Conservation (phyloP, 1,140 invertebrate genomes). For the Drosophila saltans region DNA sequence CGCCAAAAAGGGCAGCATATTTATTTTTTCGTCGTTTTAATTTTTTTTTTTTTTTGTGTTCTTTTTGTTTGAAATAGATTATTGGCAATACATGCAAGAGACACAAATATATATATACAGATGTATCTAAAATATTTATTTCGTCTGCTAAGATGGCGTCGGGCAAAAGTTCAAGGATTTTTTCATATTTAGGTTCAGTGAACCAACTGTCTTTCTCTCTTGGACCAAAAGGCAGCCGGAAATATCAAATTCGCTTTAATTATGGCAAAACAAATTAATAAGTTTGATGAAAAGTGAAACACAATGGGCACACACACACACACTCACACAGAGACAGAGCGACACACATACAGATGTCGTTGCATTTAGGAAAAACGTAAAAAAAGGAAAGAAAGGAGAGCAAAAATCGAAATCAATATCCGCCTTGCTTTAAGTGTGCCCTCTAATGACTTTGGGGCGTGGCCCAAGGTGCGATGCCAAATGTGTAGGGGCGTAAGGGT, state of each 20-base stretch:
- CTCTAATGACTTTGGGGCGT: slow-evolving; percentile 68
- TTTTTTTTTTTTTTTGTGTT: slow-evolving; percentile 31
- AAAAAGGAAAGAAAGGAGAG: background rate
- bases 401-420: slow-evolving; percentile 67
- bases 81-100: slow-evolving; percentile 67
- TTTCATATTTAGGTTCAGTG: slow-evolving; percentile 58
- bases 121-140: slow-evolving; percentile 66
- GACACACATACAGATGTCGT: slow-evolving; percentile 1
- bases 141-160: slow-evolving; percentile 56
- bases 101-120: slow-evolving; percentile 48
- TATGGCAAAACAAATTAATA: slow-evolving; percentile 76
- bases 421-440: slow-evolving; percentile 68
- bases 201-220: slow-evolving; percentile 52
- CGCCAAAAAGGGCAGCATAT: slow-evolving; percentile 78
- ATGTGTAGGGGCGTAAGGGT: slow-evolving; percentile 23
- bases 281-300: slow-evolving; percentile 79
- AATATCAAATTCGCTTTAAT: slow-evolving; percentile 80
- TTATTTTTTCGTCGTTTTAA: slow-evolving; percentile 45
- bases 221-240: slow-evolving; percentile 52
- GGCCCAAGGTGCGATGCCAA: slow-evolving; percentile 16
- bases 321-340: background rate
- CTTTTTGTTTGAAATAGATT: slow-evolving; percentile 79
- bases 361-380: slow-evolving; percentile 1
- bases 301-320: slow-evolving; percentile 68
- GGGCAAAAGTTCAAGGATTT: slow-evolving; percentile 74